phyloP scores from a whole-genome alignment of 2,113 vertebrate species.

The Neolamprologus ventralis region DNA sequence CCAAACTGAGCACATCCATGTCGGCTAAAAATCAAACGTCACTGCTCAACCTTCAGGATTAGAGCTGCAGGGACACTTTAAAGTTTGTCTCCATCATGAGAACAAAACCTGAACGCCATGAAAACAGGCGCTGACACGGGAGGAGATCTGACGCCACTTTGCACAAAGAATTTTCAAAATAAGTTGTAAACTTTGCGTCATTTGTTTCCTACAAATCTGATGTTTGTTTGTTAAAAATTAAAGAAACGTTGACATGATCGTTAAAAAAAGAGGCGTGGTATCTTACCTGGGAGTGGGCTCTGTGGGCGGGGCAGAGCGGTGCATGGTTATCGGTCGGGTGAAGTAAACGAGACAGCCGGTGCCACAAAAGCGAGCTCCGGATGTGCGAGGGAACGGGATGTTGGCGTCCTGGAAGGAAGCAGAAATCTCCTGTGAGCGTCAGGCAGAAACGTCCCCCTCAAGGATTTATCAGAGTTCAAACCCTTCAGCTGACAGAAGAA shows the following conservation, averaged over 20 bases:
- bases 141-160: background rate
- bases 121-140: background rate
- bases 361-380: slow-evolving; percentile 96
- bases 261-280: background rate
- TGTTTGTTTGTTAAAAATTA: accelerated
- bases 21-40: background rate
- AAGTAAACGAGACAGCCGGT: slow-evolving; percentile 96
- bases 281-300: slow-evolving; percentile 90
- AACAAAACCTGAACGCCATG: background rate
- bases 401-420: slow-evolving; percentile 81
- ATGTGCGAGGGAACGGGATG: slow-evolving; percentile 94
- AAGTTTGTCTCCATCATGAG: background rate
- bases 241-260: background rate
- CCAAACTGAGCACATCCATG: background rate
- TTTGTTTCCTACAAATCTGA: accelerated
- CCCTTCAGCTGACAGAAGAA: too few relatives aligned
- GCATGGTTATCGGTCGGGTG: slow-evolving; percentile 93
- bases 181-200: background rate
- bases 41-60: background rate
- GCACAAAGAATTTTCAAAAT: background rate
- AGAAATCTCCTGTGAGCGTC: background rate
- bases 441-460: accelerated
- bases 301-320: slow-evolving; percentile 82
- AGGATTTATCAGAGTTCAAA: too few relatives aligned
- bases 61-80: background rate